Conservation (phyloP, 2,797 vertebrate genomes). For the Neosilurus hyrtlii region DNA sequence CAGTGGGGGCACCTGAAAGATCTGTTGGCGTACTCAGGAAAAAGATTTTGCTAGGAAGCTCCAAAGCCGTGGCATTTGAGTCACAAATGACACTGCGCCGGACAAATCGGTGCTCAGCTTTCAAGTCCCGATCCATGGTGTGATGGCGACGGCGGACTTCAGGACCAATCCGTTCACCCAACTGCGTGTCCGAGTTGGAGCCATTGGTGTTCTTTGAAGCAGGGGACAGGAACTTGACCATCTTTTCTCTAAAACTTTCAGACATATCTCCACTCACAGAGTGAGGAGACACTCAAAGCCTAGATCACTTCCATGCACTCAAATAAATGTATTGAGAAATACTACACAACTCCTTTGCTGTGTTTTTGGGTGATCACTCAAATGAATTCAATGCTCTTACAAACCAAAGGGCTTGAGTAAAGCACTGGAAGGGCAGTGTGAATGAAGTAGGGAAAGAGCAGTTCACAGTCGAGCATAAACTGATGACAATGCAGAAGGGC, state of each 20-base stretch:
- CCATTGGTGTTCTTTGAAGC: constrained; percentile 79
- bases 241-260: constrained; percentile 75
- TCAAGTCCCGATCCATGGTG: constrained; percentile 95
- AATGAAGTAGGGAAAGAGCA: constrained; percentile 61
- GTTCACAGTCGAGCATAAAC: constrained; percentile 57
- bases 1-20: constrained; percentile 30
- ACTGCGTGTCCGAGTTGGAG: constrained; percentile 88
- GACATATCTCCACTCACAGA: constrained; percentile 75
- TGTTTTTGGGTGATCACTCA: constrained; percentile 50
- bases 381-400: constrained; percentile 61
- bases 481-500: constrained; percentile 62
- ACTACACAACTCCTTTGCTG: constrained; percentile 38
- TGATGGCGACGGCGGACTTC: constrained; percentile 90
- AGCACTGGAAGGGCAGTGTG: constrained; percentile 42
- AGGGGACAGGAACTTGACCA: constrained; percentile 82
- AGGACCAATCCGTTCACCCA: constrained; percentile 77
- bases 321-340: constrained; percentile 49
- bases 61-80: constrained; percentile 92
- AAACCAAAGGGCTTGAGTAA: constrained; percentile 38
- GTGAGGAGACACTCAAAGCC: constrained; percentile 51
- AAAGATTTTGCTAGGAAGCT: constrained; percentile 83
- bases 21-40: constrained; percentile 67
- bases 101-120: constrained; percentile 90
- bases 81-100: constrained; percentile 96
- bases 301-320: constrained; percentile 63